These are phyloP conservation scores for Toxostoma redivivum DNA, from an alignment of 2,113 vertebrate species.

Conservation along the genomic window DNA sequence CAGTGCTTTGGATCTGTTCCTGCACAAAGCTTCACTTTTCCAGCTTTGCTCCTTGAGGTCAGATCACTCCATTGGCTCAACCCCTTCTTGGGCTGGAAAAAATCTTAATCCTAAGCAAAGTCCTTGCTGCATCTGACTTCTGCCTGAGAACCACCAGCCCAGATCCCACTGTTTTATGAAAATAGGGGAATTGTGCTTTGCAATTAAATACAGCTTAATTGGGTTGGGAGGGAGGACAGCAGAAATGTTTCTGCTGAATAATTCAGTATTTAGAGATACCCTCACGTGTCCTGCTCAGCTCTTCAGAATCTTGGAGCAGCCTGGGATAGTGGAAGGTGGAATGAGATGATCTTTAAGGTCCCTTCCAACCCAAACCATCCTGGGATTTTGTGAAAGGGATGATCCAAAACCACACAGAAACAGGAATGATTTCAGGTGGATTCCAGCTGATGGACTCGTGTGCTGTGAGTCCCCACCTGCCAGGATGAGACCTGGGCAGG, in stretches of 20 bases:
- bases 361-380: background rate
- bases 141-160: background rate
- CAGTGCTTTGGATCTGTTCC: rapidly evolving
- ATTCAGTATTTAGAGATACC: background rate
- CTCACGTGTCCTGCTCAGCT: background rate
- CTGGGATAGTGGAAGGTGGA: background rate
- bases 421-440: rapidly evolving
- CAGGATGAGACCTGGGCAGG: background rate
- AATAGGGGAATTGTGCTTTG: background rate
- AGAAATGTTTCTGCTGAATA: background rate
- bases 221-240: background rate
- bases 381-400: background rate
- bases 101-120: background rate
- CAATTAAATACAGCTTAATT: background rate
- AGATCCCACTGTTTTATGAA: background rate
- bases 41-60: background rate
- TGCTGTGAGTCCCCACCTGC: background rate
- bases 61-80: background rate
- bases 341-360: background rate
- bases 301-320: background rate
- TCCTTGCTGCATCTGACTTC: background rate
- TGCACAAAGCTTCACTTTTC: background rate
- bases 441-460: background rate
- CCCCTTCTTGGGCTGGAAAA: background rate
- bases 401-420: background rate